Conservation (phyloP, 2,113 vertebrate genomes). For the Trichechus manatus region DNA sequence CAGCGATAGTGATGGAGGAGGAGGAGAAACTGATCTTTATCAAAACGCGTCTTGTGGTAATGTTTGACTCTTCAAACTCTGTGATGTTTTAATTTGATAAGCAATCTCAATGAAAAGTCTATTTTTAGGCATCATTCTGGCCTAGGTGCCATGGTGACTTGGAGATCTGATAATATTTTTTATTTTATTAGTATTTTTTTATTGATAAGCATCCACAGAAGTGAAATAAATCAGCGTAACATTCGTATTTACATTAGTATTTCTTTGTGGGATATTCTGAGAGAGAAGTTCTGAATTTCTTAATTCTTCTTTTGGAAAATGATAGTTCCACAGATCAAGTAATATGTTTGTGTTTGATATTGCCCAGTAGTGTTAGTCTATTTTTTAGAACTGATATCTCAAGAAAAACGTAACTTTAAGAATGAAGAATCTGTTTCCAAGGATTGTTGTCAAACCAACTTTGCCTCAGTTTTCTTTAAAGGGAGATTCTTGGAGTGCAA, state of each 20-base stretch:
- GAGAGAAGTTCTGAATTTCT: not conserved
- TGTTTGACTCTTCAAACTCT: not conserved
- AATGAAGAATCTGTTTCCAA: conserved; percentile 7
- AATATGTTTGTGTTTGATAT: conserved; percentile 27
- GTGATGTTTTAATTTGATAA: conserved; percentile 28
- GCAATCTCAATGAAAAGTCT: conserved; percentile 19
- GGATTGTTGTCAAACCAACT: conserved; percentile 1
- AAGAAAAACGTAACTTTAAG: conserved; percentile 61
- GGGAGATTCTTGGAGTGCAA: conserved; percentile 34
- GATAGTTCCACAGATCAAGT: conserved; percentile 59
- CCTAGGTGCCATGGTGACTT: not conserved
- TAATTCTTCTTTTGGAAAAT: conserved; percentile 32
- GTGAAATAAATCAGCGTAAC: not conserved
- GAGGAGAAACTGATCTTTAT: not conserved
- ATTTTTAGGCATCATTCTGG: conserved; percentile 43
- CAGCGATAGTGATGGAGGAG: not conserved
- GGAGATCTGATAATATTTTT: not conserved
- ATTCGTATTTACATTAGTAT: not conserved
- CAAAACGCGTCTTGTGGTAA: conserved; percentile 44
- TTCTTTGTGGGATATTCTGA: not conserved
- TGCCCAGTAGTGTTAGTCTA: conserved; percentile 3
- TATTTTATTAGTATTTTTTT: not conserved
- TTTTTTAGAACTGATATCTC: conserved; percentile 32
- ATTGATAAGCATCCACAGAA: not conserved
- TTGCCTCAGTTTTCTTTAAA: conserved; percentile 35